Conservation (phyloP, 2,113 vertebrate species). For the Forbesichthys papilliferus region DNA sequence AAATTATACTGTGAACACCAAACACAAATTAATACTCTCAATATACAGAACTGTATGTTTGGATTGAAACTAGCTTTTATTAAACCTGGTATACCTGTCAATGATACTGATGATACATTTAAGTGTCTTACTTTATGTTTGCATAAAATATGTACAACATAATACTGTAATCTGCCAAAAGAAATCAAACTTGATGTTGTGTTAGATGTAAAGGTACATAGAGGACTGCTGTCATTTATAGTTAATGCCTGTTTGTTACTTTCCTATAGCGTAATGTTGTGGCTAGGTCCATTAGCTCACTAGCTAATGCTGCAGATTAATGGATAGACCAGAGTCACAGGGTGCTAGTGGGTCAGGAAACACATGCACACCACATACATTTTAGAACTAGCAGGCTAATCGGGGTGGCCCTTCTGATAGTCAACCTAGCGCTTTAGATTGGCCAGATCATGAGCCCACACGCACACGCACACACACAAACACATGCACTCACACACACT, state of each 20-base stretch:
- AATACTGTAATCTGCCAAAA: too few species aligned
- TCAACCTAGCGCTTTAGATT: conserved; percentile 36
- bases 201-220: too few species aligned
- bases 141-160: too few species aligned
- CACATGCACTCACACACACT: conserved; percentile 19
- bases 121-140: too few species aligned
- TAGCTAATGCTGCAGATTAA: conserved; percentile 64
- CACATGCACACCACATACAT: conserved; percentile 30
- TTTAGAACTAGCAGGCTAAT: conserved; percentile 34
- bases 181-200: too few species aligned
- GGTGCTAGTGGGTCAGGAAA: conserved; percentile 36
- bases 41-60: too few species aligned
- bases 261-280: conserved; percentile 27
- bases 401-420: conserved; percentile 50
- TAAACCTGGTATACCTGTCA: too few species aligned
- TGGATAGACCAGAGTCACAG: conserved; percentile 56
- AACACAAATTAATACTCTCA: too few species aligned
- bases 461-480: background rate
- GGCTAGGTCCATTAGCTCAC: conserved; percentile 60
- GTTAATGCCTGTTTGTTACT: conserved; percentile 25
- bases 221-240: background rate
- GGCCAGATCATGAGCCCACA: background rate
- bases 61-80: too few species aligned
- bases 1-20: too few species aligned
- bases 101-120: too few species aligned